Percentiles rank a stretch among this genome's conserved stretches.
Evolutionary conservation across 2,113 vertebrate genomes (phyloP).

Genomic region (Sylvilagus bachmani): DNA sequence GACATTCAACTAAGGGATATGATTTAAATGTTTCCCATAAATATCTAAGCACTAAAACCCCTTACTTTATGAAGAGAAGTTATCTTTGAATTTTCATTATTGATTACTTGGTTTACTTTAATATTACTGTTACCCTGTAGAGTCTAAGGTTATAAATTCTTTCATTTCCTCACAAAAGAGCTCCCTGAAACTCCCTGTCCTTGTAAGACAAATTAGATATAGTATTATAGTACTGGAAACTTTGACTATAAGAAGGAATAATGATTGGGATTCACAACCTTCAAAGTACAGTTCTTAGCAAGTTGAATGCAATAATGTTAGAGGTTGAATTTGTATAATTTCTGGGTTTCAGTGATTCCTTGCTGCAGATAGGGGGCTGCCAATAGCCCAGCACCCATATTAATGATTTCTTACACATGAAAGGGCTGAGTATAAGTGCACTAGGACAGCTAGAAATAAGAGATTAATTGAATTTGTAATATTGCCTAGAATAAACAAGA

Average conservation of each 20-base stretch:
- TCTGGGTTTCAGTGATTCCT: background rate
- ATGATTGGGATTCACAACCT: background rate
- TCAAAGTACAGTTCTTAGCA: background rate
- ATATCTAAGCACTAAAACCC: background rate
- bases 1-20: background rate
- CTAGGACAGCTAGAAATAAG: background rate
- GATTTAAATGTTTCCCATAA: background rate
- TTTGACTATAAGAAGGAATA: background rate
- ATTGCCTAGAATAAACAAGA: background rate
- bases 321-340: fast-evolving
- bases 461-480: background rate
- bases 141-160: background rate
- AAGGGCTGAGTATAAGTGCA: background rate
- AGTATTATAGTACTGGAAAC: background rate
- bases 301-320: background rate
- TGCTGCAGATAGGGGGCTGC: background rate
- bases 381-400: background rate
- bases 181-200: background rate
- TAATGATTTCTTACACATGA: background rate
- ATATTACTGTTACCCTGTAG: background rate
- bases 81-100: background rate
- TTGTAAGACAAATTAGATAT: background rate
- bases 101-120: background rate
- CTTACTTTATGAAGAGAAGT: background rate
- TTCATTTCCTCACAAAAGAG: background rate